These are phyloP conservation scores for Porphyrio hochstetteri DNA, from an alignment of 2,113 vertebrate genomes.

Conservation along the genomic window DNA sequence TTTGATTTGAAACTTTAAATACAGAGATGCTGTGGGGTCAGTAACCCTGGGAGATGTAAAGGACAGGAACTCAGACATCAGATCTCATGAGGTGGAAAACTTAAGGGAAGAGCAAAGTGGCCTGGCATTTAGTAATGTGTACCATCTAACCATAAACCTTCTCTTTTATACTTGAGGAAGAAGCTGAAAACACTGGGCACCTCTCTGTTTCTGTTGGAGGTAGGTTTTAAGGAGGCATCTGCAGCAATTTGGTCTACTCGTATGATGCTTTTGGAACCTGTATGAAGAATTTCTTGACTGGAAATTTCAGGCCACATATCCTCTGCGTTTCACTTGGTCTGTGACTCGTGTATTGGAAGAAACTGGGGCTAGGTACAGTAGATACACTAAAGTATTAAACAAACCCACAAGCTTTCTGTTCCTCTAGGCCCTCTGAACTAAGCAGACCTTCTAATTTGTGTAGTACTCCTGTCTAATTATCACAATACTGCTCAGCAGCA, in stretches of 20 bases:
- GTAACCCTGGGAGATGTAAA: not conserved
- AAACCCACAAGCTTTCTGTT: not conserved
- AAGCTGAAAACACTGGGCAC: not conserved
- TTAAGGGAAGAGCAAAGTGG: not conserved
- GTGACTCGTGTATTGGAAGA: not conserved
- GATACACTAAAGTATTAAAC: not conserved
- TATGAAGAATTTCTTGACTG: not conserved
- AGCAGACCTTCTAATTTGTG: not conserved
- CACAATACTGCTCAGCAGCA: not conserved
- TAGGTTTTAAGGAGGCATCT: not conserved
- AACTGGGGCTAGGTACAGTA: not conserved
- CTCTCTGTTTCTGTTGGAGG: not conserved
- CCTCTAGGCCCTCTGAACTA: not conserved
- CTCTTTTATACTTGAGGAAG: not conserved
- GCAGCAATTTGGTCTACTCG: not conserved
- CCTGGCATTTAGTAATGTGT: not conserved
- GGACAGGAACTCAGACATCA: rapidly evolving
- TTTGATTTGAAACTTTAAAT: not conserved
- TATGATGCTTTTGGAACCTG: not conserved
- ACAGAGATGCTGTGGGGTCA: not conserved
- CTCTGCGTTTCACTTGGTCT: not conserved
- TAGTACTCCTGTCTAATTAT: not conserved
- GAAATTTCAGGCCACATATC: not conserved
- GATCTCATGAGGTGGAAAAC: not conserved
- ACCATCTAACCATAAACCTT: not conserved